Evolutionary conservation across 2,797 vertebrate genomes (phyloP), one percentile per base, ranked within the genome.

Genomic region (Lutjanus argentimaculatus): DNA sequence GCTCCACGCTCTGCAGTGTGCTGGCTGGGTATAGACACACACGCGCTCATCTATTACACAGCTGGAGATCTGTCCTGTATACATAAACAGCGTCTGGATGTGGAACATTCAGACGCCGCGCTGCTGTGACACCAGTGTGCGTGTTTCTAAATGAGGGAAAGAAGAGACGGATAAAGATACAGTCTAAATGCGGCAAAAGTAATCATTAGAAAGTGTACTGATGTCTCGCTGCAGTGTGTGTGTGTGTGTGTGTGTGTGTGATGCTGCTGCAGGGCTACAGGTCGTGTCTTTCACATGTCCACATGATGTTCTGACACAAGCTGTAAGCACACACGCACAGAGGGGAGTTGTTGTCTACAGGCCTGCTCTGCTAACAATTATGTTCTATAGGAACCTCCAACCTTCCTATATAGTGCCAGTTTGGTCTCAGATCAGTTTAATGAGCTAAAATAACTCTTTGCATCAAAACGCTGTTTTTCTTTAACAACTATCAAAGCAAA

Each of bases 81-180:
- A 70, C 65, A 87, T 75, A 85, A 85, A 86, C 71, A 87, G 53
- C 2, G 22, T 82, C 80, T 80, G 74, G 75, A 58, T 83, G 11
- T 22, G 55, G 57, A 75, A 76, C 67, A 68, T 36, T 40, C 10
- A 8, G 75, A 58, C 12, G 40, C 17, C 61, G 58, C 5, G 36
- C 77, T 72, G 82, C 71, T 61, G 69, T 55, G 66, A 78, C 53
- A 71, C 67, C 42, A 53, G 30, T 17, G 59, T 75, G 79, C 55
- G 66, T 55, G 43, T 61, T 59, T 77, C 8, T 43, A 79, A 77
- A 78, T 57, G 72, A 82, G n/a, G 75, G 65, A 11, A 25, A 63
- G 61, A 52, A 56, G 65, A 57, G 45, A 55, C 11, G 57, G 25
- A 40, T 40, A 71, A 43, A 62, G 51, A 52, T 14, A 64, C 48